phyloP scores from a whole-genome alignment of 2,888 invertebrate genomes.

The Hypselothyrea guttata region DNA sequence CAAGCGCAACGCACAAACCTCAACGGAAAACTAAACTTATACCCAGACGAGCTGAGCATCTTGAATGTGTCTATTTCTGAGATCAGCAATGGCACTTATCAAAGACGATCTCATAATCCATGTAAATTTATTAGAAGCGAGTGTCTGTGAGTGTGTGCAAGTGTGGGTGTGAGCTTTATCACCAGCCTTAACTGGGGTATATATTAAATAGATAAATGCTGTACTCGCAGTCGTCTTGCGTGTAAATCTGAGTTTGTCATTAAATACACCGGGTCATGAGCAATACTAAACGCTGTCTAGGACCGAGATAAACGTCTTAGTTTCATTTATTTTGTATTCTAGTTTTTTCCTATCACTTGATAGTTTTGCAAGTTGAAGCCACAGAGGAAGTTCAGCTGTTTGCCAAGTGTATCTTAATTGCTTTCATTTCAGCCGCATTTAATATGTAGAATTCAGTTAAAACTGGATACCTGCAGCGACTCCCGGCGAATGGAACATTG shows the following conservation, averaged over 20 bases:
- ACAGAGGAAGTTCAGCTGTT: slow-evolving; percentile 2
- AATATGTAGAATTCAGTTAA: slow-evolving; percentile 4
- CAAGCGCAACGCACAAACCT: slow-evolving; percentile 31
- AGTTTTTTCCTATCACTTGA: slow-evolving; percentile 33
- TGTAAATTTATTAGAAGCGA: slow-evolving; percentile 45
- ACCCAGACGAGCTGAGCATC: slow-evolving; percentile 19
- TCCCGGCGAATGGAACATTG: slow-evolving; percentile 27
- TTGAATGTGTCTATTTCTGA: slow-evolving; percentile 13
- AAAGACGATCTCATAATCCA: slow-evolving; percentile 47
- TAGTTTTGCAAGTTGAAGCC: not conserved
- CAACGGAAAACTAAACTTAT: slow-evolving; percentile 44
- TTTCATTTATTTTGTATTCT: not conserved
- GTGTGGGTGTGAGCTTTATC: slow-evolving; percentile 33
- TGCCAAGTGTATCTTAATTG: not conserved
- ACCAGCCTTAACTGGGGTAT: slow-evolving; percentile 34
- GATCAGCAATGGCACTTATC: slow-evolving; percentile 44
- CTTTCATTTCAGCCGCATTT: not conserved
- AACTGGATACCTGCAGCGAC: slow-evolving; percentile 22
- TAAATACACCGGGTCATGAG: slow-evolving; percentile 3
- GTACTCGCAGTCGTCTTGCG: not conserved
- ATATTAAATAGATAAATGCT: slow-evolving; percentile 25
- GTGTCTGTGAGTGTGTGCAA: slow-evolving; percentile 2
- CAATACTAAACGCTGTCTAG: too few relatives aligned
- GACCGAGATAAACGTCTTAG: slow-evolving; percentile 17
- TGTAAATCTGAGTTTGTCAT: slow-evolving; percentile 5